Evolutionary conservation across 2,113 vertebrate species (phyloP), one percentile per base, ranked within the genome.

Genomic region (Petromus typicus): DNA sequence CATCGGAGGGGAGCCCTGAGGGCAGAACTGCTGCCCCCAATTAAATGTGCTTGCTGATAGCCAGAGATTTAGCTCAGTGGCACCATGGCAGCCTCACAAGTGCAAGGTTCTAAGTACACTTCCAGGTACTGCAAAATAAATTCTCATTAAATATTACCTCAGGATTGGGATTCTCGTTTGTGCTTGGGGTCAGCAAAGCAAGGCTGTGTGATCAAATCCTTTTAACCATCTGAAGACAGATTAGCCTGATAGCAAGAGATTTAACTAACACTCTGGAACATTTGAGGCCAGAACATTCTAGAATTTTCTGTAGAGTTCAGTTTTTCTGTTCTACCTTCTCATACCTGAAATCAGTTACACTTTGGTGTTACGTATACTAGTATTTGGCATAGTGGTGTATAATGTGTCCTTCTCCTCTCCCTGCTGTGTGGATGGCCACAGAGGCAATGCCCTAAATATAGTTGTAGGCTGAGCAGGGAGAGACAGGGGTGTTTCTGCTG

Each of bases 241-340:
- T 78, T 40, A 34, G 37, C n/a, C 30, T 7, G 12, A 73, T 54
- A 57, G 30, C 3, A 13, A 83, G 22, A 56, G 14, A 89, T 59
- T 64, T 91, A 51, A 16, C 25, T 43, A 27, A 93, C 43, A 89
- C 22, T 0, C 43, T 57, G 18, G 66, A 92, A 95, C 81, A 40
- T 13, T 51, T n/a, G 27, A 43, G 84, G n/a, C 14, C 64, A 85
- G 57, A 54, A n/a, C 30, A 25, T 43, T 59, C 51, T 86, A 75
- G 40, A 86, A 45, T 64, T 48, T 45, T 59, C 25, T 69, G 32
- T 75, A 57, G 34, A 51, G 73, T 92, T 87, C 64, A 6, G 4
- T 54, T 91, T 56, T 76, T 75, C 51, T 23, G 16, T 51, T 51
- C 34, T 82, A 27, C 12, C 75, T 18, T 43, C 45, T 40, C 67